These are phyloP conservation scores for Saccostrea glomerata DNA, from an alignment of 1,140 invertebrate genomes.

Conservation along the genomic window DNA sequence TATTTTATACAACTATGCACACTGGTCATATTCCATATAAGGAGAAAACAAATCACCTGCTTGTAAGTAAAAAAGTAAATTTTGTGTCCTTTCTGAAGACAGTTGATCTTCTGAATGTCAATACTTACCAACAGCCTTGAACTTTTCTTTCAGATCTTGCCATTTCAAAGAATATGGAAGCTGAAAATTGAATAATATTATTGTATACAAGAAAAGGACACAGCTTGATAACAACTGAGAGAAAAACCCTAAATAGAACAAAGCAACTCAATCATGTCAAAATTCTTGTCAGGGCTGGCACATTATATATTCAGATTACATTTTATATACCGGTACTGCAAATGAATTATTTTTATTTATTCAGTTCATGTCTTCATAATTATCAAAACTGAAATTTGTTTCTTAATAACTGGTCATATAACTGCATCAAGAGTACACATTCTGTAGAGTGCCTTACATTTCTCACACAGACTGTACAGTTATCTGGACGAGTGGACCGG, in stretches of 20 bases:
- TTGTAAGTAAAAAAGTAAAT: too few relatives aligned
- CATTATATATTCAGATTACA: too few relatives aligned
- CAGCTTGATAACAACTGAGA: background rate
- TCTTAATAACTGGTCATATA: background rate
- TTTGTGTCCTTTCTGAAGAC: too few relatives aligned
- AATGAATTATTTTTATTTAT: too few relatives aligned
- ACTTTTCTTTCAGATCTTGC: slow-evolving; percentile 96
- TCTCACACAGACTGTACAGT: slow-evolving; percentile 85
- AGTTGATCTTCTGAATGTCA: background rate
- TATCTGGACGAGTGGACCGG: slow-evolving; percentile 65
- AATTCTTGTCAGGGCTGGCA: too few relatives aligned
- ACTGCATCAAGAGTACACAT: too few relatives aligned
- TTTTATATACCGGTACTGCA: too few relatives aligned
- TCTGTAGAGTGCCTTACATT: slow-evolving; percentile 83
- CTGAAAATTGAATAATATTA: slow-evolving; percentile 80
- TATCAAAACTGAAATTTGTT: background rate
- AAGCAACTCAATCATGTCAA: background rate
- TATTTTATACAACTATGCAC: background rate
- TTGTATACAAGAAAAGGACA: background rate
- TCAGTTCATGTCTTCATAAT: too few relatives aligned
- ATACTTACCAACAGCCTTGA: slow-evolving; percentile 91
- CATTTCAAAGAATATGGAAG: slow-evolving; percentile 97
- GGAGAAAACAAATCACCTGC: too few relatives aligned
- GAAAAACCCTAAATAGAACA: background rate
- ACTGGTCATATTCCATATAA: background rate